These are phyloP conservation scores for Siphlonurus alternatus DNA, from an alignment of 2,888 invertebrate genomes.

Conservation along the genomic window DNA sequence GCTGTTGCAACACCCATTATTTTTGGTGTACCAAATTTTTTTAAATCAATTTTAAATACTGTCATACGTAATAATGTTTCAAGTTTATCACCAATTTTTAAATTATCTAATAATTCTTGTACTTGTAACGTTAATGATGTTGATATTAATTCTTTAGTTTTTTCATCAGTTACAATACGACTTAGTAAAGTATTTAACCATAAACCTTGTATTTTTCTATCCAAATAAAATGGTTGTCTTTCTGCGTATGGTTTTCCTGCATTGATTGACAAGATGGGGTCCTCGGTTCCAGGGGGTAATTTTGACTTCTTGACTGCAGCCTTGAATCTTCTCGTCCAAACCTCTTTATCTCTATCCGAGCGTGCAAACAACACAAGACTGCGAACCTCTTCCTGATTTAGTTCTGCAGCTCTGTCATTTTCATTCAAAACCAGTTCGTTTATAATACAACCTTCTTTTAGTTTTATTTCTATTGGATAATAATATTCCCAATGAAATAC, in stretches of 20 bases:
- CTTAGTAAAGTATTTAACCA: neutral
- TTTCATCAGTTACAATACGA: neutral
- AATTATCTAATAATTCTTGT: neutral
- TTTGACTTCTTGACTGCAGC: neutral
- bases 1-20: neutral
- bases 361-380: neutral
- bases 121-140: neutral
- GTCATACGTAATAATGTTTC: neutral
- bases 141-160: neutral
- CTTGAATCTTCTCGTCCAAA: neutral
- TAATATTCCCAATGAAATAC: neutral
- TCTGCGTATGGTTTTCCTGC: neutral
- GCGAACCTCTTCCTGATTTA: neutral
- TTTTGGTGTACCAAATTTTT: neutral
- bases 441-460: neutral
- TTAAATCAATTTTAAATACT: neutral
- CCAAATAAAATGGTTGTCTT: neutral
- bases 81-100: neutral
- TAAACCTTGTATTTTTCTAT: neutral
- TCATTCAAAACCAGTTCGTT: neutral
- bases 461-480: neutral
- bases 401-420: neutral
- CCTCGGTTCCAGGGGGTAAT: neutral
- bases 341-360: neutral
- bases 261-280: neutral